Evolutionary conservation across 2,888 invertebrate genomes (phyloP), one percentile per base, ranked within the genome.

Genomic region (Ormyrus pomaceus): DNA sequence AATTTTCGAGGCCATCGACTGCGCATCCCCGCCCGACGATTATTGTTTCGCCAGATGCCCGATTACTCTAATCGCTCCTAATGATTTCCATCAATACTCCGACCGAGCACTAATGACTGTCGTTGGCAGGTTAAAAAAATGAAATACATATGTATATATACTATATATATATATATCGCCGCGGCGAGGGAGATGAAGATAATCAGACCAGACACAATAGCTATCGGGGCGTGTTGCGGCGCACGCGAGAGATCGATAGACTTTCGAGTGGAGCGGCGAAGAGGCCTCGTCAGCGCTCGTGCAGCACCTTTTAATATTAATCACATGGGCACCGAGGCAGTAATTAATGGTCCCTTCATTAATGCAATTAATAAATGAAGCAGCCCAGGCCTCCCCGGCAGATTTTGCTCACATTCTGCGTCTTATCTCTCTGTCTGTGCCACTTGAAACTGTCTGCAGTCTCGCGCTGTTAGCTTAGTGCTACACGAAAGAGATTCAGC

Each of bases 301-400:
- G 48, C 76, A 62, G 62, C 55, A 55, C 58, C 75, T 70, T 70
- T 70, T 75, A 79, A 75, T 74, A 70, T 79, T 70, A 79, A 74
- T 74, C 58, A 48, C 51, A 69, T 9, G 34, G 51, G 46, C 51
- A 79, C 55, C 48, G 46, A 51, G 56, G 50, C 65, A 53, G 79
- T 79, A 79, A 79, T 75, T 75, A 68, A 68, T 70, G 64, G 64
- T 74, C 64, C 70, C 70, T 70, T 80, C 79, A 75, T 75, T 75
- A 80, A 80, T 75, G 75, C 75, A 76, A 80, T 75, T 80, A 80
- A 80, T 80, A 74, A 79, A 55, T 71, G 78, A 78, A 78, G 71
- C 66, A 46, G 62, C 9, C 9, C 45, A 34, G 68, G 59, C n/a
- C 46, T 68, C 53, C 45, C 53, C 46, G 51, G 53, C 45, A 51